Conservation (phyloP, 2,888 invertebrate species). For the Drosophila neotestacea region DNA sequence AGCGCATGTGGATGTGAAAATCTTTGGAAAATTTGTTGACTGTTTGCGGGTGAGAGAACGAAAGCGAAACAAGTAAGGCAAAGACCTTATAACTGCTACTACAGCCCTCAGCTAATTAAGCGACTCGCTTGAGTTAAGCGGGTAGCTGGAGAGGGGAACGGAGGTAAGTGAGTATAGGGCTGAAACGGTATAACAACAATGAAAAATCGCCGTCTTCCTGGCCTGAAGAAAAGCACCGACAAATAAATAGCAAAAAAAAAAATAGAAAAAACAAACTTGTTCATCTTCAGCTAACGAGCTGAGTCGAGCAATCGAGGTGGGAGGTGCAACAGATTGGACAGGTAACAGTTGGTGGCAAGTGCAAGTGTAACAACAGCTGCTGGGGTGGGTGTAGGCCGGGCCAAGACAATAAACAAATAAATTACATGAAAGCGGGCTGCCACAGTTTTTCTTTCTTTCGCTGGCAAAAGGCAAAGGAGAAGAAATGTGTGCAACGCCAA, state of each 20-base stretch:
- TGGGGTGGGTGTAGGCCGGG: constrained; percentile 39
- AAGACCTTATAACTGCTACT: constrained; percentile 6
- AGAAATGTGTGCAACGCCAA: constrained; percentile 57
- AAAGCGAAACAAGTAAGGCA: constrained; percentile 53
- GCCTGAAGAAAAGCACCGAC: constrained; percentile 41
- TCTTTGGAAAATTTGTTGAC: constrained; percentile 47
- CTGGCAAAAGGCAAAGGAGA: constrained; percentile 15
- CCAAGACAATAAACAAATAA: constrained; percentile 79
- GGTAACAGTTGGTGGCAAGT: constrained; percentile 61
- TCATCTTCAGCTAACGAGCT: constrained; percentile 74
- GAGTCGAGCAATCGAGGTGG: constrained; percentile 37
- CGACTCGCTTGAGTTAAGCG: constrained; percentile 58
- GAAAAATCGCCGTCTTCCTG: constrained; percentile 77
- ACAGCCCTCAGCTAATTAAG: constrained; percentile 67
- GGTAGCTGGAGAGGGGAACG: background rate
- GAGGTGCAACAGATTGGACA: constrained; percentile 28
- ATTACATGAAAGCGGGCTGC: constrained; percentile 77
- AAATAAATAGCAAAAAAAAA: constrained; percentile 35
- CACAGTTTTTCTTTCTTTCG: constrained; percentile 62
- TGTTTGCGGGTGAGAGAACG: constrained; percentile 49
- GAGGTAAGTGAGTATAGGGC: background rate
- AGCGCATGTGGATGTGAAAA: constrained; percentile 46
- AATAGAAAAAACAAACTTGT: constrained; percentile 68
- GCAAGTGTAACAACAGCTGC: constrained; percentile 77
- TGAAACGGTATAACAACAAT: constrained; percentile 58